These are phyloP conservation scores for Sialis lutaria DNA, from an alignment of 2,888 invertebrate species.

Conservation along the genomic window DNA sequence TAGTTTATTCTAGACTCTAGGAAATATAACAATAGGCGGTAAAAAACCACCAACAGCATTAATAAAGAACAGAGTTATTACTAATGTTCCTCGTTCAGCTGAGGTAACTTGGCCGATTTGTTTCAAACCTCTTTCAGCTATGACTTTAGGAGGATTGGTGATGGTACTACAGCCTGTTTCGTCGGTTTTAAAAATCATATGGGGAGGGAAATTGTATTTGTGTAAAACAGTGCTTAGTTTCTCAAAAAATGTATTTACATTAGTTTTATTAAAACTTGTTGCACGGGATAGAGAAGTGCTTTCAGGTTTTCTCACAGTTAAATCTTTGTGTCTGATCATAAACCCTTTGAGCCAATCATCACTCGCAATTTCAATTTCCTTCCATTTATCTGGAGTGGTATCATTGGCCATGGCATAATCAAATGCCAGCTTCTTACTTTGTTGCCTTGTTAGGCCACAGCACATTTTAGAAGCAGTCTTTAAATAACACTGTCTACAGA, in stretches of 20 bases:
- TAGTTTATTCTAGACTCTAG: too few species aligned
- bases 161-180: slow-evolving; percentile 10
- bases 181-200: slow-evolving; percentile 9
- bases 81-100: background rate
- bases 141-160: slow-evolving; percentile 10
- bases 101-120: slow-evolving; percentile 8
- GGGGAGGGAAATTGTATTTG: slow-evolving; percentile 4
- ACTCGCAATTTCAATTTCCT: slow-evolving; percentile 8
- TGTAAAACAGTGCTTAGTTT: slow-evolving; percentile 7
- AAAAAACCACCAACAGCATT: background rate
- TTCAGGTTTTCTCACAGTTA: slow-evolving; percentile 6
- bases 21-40: too few species aligned
- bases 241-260: slow-evolving; percentile 9
- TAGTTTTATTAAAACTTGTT: slow-evolving; percentile 9
- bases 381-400: slow-evolving; percentile 9
- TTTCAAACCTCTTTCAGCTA: slow-evolving; percentile 9
- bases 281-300: slow-evolving; percentile 10
- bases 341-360: slow-evolving; percentile 10
- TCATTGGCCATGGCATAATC: slow-evolving; percentile 9
- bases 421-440: slow-evolving; percentile 10
- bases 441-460: slow-evolving; percentile 9
- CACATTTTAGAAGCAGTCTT: slow-evolving; percentile 12
- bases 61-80: background rate
- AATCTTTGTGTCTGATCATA: too few species aligned
- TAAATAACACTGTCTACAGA: too few species aligned